phyloP scores from a whole-genome alignment of 2,797 vertebrate genomes.

The Melanogrammus aeglefinus region DNA sequence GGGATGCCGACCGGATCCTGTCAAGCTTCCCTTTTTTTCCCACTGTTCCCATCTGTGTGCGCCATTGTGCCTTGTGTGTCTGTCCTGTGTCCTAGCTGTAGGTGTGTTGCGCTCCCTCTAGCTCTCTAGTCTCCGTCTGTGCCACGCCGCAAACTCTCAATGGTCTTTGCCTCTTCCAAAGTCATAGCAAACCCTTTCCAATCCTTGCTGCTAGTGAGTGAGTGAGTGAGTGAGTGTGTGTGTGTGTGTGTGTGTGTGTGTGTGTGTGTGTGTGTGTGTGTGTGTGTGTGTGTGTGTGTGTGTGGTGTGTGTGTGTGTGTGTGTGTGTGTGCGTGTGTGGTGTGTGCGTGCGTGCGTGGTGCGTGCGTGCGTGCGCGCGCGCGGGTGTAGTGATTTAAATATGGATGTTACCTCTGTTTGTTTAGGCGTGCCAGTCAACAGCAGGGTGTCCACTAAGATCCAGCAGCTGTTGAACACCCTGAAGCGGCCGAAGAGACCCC shows the following conservation, averaged over 20 bases:
- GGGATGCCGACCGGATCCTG: slow-evolving; percentile 46
- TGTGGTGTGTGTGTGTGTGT: slow-evolving; percentile 40
- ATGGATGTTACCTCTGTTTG: slow-evolving; percentile 41
- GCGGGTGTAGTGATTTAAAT: slow-evolving; percentile 6
- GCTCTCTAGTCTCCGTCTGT: neutral
- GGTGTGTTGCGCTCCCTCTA: slow-evolving; percentile 10
- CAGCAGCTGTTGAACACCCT: slow-evolving; percentile 96
- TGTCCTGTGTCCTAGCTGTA: slow-evolving; percentile 57
- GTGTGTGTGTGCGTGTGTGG: slow-evolving; percentile 36
- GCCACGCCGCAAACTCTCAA: neutral
- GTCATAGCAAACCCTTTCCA: slow-evolving; percentile 50
- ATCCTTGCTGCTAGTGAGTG: slow-evolving; percentile 53
- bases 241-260: slow-evolving; percentile 41
- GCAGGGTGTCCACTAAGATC: slow-evolving; percentile 97
- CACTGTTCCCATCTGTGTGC: slow-evolving; percentile 29
- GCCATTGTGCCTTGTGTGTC: slow-evolving; percentile 13
- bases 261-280: slow-evolving; percentile 40
- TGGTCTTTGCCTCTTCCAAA: neutral
- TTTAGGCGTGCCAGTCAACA: slow-evolving; percentile 92
- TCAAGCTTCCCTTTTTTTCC: slow-evolving; percentile 61
- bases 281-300: no score
- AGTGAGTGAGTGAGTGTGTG: slow-evolving; percentile 35
- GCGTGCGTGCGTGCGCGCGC: slow-evolving; percentile 17
- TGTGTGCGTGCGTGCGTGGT: slow-evolving; percentile 43
- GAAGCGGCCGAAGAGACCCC: slow-evolving; percentile 94